Base-by-base conservation (phyloP, 37 sponge, comb jelly and placozoan species). In the Beroe forskalii region DNA sequence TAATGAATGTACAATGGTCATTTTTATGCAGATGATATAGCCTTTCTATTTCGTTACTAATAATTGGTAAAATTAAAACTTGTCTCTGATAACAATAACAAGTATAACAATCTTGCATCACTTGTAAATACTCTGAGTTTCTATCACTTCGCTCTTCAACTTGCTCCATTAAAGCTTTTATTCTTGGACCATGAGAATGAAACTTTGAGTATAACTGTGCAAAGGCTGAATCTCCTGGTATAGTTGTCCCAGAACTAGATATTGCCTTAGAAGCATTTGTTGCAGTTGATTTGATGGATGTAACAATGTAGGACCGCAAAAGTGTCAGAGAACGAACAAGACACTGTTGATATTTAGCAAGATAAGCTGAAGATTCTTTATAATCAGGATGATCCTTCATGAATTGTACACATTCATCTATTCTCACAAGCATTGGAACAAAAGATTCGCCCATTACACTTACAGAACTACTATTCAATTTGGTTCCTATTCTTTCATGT, bases 371-470 rank as follows among this genome's bases (percentile, higher is more conserved):
- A 1, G 97, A 95, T 62, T 99, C 99, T 93, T 99, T 95, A 90
- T 93, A 99, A 32, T 95, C 93, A 0, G 95, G 94, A 91, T 97
- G 92, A 3, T 92, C 91, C 60, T 93, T 90, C 67, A 96, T 93
- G 94, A 96, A 99, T 31, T 41, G 67, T 61, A 99, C 94, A 91
- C 99, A 99, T 62, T 99, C 97, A 91, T 99, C 99, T 67, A 99
- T 92, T 17, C 95, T 76, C 22, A 94, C 76, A 89, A 99, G 90
- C 33, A 94, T 93, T 31, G 93, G 91, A 0, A 94, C 89, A 89
- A 99, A 95, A 17, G 94, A 62, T 17, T 91, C 91, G 2, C 90
- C 83, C 40, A 94, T 93, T 4, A 95, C 94, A 31, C 94, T 95
- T 30, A 97, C 35, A 0, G 95, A 41, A 30, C 95, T 91, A 33